phyloP scores from a whole-genome alignment of 2,888 invertebrate species.

The Agrenia bidenticulata region DNA sequence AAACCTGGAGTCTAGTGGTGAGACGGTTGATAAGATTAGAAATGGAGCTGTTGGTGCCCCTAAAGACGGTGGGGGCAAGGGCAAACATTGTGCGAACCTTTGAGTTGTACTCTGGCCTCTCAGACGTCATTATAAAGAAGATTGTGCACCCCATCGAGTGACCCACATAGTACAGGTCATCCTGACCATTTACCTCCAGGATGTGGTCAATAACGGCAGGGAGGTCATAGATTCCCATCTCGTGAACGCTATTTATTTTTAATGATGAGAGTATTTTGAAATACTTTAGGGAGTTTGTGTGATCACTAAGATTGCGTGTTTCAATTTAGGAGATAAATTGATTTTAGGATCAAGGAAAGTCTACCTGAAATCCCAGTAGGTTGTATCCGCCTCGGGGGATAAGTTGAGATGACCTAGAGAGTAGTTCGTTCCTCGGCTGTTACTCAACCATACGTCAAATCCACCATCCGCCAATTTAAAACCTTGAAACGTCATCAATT shows the following conservation, averaged over 20 bases:
- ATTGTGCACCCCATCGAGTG: conserved; percentile 61
- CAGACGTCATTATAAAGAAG: no score
- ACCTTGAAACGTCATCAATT: conserved; percentile 53
- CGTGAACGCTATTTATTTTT: conserved; percentile 54
- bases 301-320: no score
- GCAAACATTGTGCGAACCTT: no score
- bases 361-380: conserved; percentile 58
- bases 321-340: no score
- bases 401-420: conserved; percentile 59
- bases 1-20: no score
- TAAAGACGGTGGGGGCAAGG: no score
- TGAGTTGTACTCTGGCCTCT: no score
- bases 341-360: no score
- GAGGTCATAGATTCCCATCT: conserved; percentile 62
- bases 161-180: conserved; percentile 60
- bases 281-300: conserved; percentile 1
- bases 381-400: conserved; percentile 55
- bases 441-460: conserved; percentile 63
- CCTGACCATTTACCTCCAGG: conserved; percentile 56
- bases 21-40: no score
- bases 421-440: conserved; percentile 63
- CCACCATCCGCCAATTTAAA: conserved; percentile 57
- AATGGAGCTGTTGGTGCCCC: no score
- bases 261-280: background rate
- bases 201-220: conserved; percentile 62